These are phyloP conservation scores for Rallus crepitans DNA, from an alignment of 2,797 vertebrate genomes.

Conservation along the genomic window DNA sequence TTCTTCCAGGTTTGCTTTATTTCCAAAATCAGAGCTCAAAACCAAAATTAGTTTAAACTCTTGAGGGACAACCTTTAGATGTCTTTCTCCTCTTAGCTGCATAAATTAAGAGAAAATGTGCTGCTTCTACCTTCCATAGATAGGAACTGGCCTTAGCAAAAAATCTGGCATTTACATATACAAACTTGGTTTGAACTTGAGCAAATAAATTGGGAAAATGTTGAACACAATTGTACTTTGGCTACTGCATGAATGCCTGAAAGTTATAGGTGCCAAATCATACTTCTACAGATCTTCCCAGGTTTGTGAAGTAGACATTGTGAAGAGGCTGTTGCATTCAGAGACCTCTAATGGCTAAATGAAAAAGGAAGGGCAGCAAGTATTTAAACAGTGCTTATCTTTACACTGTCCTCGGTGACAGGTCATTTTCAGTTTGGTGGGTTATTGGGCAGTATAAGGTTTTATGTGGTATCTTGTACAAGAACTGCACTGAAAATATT, in stretches of 20 bases:
- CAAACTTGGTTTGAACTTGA: neutral
- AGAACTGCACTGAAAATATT: neutral
- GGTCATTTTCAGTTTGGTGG: neutral
- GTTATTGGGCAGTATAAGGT: neutral
- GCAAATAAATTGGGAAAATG: neutral
- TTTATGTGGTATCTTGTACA: neutral
- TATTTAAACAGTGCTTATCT: neutral
- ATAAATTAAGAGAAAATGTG: neutral
- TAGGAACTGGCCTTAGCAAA: neutral
- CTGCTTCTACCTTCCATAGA: neutral
- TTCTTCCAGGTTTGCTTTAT: neutral
- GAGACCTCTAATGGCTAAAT: neutral
- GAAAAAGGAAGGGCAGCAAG: neutral
- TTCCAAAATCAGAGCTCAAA: neutral
- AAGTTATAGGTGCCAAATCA: neutral
- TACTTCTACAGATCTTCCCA: accelerated
- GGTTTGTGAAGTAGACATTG: neutral
- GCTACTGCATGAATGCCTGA: neutral
- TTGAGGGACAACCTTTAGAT: neutral
- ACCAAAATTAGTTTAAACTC: neutral
- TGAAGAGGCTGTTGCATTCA: neutral
- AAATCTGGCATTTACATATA: neutral
- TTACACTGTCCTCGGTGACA: neutral
- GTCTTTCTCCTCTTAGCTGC: neutral
- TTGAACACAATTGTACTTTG: neutral